These are phyloP conservation scores for Galerucella pusilla DNA, from an alignment of 2,888 invertebrate species.

Conservation along the genomic window DNA sequence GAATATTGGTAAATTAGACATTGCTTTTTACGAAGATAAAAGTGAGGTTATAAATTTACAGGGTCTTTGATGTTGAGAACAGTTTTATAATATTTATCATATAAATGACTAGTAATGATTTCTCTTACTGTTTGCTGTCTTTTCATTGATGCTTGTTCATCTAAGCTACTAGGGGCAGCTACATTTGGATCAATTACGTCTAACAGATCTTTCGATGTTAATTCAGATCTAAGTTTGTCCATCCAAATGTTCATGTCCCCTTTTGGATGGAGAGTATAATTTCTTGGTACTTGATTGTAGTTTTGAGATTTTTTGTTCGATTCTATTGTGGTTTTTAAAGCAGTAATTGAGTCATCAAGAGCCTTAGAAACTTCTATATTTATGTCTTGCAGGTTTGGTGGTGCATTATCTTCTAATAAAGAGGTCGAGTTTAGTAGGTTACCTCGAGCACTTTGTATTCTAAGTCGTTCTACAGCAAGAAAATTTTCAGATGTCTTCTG, in stretches of 20 bases:
- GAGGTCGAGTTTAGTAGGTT: neutral
- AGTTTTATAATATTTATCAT: slow-evolving; percentile 18
- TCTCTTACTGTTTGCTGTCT: slow-evolving; percentile 25
- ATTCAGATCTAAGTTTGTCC: too few species aligned
- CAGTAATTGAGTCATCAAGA: slow-evolving; percentile 14
- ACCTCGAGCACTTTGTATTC: slow-evolving; percentile 8
- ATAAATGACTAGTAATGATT: slow-evolving; percentile 24
- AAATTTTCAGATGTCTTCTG: slow-evolving; percentile 13
- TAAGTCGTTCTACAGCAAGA: neutral
- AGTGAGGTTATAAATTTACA: too few species aligned
- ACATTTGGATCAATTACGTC: neutral
- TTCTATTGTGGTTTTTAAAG: slow-evolving; percentile 7
- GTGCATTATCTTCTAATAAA: neutral
- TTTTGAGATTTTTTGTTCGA: slow-evolving; percentile 4
- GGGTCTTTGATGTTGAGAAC: slow-evolving; percentile 17
- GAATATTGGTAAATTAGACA: too few species aligned
- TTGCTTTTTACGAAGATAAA: too few species aligned
- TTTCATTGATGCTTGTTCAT: neutral
- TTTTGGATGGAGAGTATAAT: neutral
- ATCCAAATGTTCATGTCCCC: too few species aligned
- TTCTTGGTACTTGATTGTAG: slow-evolving; percentile 15
- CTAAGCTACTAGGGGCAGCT: slow-evolving; percentile 2
- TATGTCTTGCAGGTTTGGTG: neutral
- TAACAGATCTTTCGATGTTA: too few species aligned
- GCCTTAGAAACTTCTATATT: slow-evolving; percentile 13